Base-by-base conservation (phyloP, 2,113 vertebrate genomes). In the Phoxinus phoxinus region DNA sequence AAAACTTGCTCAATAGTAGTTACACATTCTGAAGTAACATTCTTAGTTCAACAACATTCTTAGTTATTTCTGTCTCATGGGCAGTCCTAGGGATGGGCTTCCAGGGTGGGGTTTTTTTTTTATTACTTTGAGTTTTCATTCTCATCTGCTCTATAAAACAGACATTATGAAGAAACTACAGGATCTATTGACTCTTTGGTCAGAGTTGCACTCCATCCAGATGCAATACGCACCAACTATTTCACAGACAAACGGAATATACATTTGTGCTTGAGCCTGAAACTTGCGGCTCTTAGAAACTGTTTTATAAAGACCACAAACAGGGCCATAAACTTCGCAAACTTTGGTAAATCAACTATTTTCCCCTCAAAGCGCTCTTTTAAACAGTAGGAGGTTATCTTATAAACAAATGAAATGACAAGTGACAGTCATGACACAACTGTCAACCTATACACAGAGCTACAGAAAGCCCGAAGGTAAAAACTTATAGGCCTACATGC, bases 21-120 rank as follows among this genome's bases (percentile, higher is more conserved):
- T 53, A 78, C 48, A 63, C 23, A 9, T 53, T 79, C 51, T 78
- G 12, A 85, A 77, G 73, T 85, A 56, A 69, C 76, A 48, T 78
- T 63, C 30, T 37, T 51, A 41, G 11, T 44, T 27, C 23, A 81
- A n/a, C 58, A 65, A 67, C 21, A 37, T 37, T 61, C 9, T 59
- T 23, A 37, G 48, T 59, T 10, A 8, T 53, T 82, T 76, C 37
- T 79, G 72, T 72, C 41, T 74, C 72, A 48, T 48, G 41, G 72
- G 23, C n/a, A n/a, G 41, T 74, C 72, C 41, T 25, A 74, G 72
- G 37, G 23, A 48, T 73, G 71, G 71, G 41, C 41, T 46, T 73
- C 71, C 41, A 73, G 41, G 71, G 23, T 32, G 1, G 1, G 7
- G 4, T 69, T 11, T 3, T n/a, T 51, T 4, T 37, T 21, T 37